Evolutionary conservation across 2,888 invertebrate genomes (phyloP), one percentile per base, ranked within the genome.

Genomic region (Oscheius sp.): DNA sequence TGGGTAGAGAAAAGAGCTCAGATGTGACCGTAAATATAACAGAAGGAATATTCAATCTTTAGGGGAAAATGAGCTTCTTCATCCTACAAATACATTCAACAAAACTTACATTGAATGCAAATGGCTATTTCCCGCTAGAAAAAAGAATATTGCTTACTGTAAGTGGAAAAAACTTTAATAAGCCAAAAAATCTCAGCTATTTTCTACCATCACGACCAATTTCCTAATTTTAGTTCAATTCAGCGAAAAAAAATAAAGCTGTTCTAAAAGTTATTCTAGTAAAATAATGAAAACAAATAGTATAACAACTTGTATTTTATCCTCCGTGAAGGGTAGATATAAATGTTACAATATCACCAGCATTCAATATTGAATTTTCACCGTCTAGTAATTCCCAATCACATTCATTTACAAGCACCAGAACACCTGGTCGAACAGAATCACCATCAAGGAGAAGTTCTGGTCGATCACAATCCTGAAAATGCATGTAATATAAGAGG

Each of bases 371-470:
- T 1, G 80, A 72, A n/a, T 69, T 44, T 47, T 67, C 65, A 50
- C 66, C 57, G 24, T 74, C 91, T 87, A 91, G 87, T 17, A 97
- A 88, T 87, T 97, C 95, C 96, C 96, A 97, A 86, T 97, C 97
- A 0, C 92, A 90, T 80, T 97, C 95, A 86, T 97, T 97, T 8
- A 97, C 90, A 1, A 97, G 88, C 0, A 97, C 95, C 54, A 97
- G 88, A 71, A 97, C 96, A 2, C 82, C 82, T 17, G 84, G 84
- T 44, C 84, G 68, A 1, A 89, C 88, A 36, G 87, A 86, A 8
- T 72, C 78, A 8, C 70, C 72, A n/a, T 65, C 67, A 26, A 80
- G 24, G 12, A 79, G 69, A 41, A 79, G 61, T 26, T 75, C 77
- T 9, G 69, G 59, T 44, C 73, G 61, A 41, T 61, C 63, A 49